phyloP scores from a whole-genome alignment of 1,140 invertebrate genomes.

The Heliconius hewitsoni region DNA sequence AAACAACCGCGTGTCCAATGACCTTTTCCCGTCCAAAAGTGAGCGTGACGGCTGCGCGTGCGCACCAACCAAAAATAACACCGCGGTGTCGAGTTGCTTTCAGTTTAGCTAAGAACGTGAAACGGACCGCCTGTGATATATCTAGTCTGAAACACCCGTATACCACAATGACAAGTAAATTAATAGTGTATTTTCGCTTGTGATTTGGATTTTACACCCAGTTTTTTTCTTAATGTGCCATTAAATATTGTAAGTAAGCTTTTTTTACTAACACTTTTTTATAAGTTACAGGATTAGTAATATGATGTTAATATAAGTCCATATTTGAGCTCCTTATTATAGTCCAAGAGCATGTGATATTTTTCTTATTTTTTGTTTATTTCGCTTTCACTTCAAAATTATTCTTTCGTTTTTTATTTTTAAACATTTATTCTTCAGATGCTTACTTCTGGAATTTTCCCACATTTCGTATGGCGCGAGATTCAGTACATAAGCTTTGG shows the following conservation, averaged over 20 bases:
- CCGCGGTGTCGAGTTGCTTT: slow-evolving; percentile 66
- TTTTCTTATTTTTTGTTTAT: not conserved
- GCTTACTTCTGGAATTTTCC: not conserved
- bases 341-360: not conserved
- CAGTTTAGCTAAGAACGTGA: slow-evolving; percentile 55
- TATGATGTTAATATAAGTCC: not conserved
- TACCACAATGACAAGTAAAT: slow-evolving; percentile 72
- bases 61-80: slow-evolving; percentile 66
- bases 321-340: not conserved
- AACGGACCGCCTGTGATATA: slow-evolving; percentile 46
- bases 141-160: slow-evolving; percentile 58
- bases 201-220: slow-evolving; percentile 57
- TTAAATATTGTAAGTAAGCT: slow-evolving; percentile 66
- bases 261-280: slow-evolving; percentile 28
- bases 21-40: slow-evolving; percentile 76
- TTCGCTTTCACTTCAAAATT: not conserved
- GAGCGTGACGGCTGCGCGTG: slow-evolving; percentile 61
- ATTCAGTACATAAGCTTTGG: not conserved
- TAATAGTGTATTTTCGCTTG: slow-evolving; percentile 52
- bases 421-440: not conserved
- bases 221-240: slow-evolving; percentile 63
- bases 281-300: not conserved
- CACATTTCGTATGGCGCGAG: not conserved
- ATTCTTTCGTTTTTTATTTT: not conserved
- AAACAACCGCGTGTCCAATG: slow-evolving; percentile 70